phyloP scores from a whole-genome alignment of 2,888 invertebrate genomes.

The Chrysolina oricalcia region DNA sequence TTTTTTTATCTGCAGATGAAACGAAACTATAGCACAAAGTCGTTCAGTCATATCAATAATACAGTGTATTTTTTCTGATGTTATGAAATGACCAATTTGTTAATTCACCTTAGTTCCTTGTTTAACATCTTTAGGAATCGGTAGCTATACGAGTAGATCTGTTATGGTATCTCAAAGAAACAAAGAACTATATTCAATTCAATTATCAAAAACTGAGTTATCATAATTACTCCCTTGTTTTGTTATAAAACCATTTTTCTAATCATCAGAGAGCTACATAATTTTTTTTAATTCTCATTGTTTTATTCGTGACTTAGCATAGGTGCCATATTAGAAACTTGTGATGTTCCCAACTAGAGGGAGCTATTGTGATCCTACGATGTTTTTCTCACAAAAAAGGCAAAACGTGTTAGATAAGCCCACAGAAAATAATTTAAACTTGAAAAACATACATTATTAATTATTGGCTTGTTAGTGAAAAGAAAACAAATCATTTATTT shows the following conservation, averaged over 20 bases:
- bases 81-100: constrained; percentile 1
- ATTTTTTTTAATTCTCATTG: too few species aligned
- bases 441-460: neutral
- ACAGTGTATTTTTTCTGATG: constrained; percentile 5
- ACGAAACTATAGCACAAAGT: neutral
- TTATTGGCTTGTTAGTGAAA: constrained; percentile 1
- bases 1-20: too few species aligned
- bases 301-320: neutral
- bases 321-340: constrained; percentile 3
- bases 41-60: constrained; percentile 6
- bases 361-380: neutral
- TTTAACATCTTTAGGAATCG: neutral
- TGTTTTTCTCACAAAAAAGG: neutral
- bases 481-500: neutral
- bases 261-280: too few species aligned
- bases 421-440: too few species aligned
- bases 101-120: neutral
- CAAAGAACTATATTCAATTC: neutral
- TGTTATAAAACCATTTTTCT: neutral
- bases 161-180: neutral
- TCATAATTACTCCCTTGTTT: neutral
- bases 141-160: neutral
- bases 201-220: neutral
- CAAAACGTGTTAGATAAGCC: neutral
- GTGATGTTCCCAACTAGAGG: neutral